Evolutionary conservation across 2,113 vertebrate genomes (phyloP).

Genomic region (Grantiella picta): DNA sequence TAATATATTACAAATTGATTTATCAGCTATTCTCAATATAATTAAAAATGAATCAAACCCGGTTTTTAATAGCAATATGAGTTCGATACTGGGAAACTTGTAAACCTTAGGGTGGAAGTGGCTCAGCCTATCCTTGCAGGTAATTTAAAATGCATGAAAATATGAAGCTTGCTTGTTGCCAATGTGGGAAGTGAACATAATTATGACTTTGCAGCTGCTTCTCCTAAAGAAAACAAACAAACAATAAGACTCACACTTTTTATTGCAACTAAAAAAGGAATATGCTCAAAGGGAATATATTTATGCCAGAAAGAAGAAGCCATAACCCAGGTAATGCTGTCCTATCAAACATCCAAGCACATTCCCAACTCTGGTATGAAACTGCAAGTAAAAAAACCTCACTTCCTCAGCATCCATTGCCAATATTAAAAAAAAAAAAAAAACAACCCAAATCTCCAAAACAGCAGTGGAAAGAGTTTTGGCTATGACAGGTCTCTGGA

Average conservation of each 20-base stretch:
- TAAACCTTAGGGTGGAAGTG: conserved; percentile 1
- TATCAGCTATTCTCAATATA: background rate
- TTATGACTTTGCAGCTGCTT: conserved; percentile 67
- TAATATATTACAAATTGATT: background rate
- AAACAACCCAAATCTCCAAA: background rate
- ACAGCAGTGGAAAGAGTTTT: background rate
- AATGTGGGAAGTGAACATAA: conserved; percentile 45
- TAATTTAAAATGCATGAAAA: conserved; percentile 43
- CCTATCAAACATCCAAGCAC: conserved; percentile 23
- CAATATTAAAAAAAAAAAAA: background rate
- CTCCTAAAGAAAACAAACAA: conserved; percentile 48
- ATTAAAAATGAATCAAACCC: background rate
- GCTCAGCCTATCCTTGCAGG: background rate
- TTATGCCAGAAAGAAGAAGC: conserved; percentile 35
- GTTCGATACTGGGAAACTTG: conserved; percentile 31
- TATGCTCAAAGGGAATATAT: conserved; percentile 50
- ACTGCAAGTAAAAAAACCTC: background rate
- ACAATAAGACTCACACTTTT: conserved; percentile 13
- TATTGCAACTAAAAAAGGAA: conserved; percentile 39
- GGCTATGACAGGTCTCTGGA: background rate
- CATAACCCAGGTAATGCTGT: conserved; percentile 18
- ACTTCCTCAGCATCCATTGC: background rate
- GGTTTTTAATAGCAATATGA: conserved; percentile 5
- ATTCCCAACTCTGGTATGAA: background rate
- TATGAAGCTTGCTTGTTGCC: conserved; percentile 45